phyloP scores from a whole-genome alignment of 2,888 invertebrate genomes.

The Melanchra persicariae region DNA sequence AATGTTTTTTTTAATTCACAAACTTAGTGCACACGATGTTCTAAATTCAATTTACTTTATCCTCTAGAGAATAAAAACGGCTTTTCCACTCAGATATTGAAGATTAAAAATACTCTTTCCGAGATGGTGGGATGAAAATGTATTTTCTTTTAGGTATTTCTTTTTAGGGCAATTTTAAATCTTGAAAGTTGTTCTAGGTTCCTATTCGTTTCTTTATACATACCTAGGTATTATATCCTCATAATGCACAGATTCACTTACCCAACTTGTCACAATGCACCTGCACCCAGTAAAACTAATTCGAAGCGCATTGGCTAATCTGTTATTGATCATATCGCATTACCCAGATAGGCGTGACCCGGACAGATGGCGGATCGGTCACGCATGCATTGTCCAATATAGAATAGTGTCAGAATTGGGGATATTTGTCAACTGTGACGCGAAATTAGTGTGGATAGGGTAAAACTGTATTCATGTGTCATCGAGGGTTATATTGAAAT shows the following conservation, averaged over 20 bases:
- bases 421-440: conserved; percentile 83
- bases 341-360: conserved; percentile 78
- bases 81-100: no score
- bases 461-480: conserved; percentile 69
- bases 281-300: conserved; percentile 75
- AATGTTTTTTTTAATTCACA: no score
- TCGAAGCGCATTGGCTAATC: conserved; percentile 76
- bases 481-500: conserved; percentile 59
- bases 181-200: no score
- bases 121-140: no score
- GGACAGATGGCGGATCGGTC: conserved; percentile 80
- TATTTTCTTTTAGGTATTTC: no score
- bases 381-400: conserved; percentile 68
- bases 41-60: no score
- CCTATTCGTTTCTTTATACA: no score
- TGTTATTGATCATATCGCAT: conserved; percentile 78
- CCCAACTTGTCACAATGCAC: conserved; percentile 69
- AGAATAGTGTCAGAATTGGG: conserved; percentile 72
- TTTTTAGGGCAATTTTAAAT: no score
- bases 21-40: no score
- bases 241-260: neutral
- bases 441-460: conserved; percentile 79
- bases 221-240: no score
- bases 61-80: no score
- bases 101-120: no score